A percentile compares a stretch with the other conserved stretches of the same genome.
phyloP scores from a whole-genome alignment of 2,797 vertebrate genomes.

The Calcarius lapponicus region DNA sequence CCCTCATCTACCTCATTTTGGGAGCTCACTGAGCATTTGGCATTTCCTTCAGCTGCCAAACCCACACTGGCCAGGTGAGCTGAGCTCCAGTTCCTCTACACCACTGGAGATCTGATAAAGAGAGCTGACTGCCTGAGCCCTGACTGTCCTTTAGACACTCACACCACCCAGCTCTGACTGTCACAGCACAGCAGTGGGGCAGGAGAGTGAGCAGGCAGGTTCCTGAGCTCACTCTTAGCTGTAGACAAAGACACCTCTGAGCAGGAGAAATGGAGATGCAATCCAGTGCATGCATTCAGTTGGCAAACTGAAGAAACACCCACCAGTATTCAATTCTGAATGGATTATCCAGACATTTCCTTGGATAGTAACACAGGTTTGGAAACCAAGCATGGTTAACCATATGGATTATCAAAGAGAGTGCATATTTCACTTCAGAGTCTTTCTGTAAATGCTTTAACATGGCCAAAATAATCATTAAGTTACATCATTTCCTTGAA shows the following conservation, averaged over 20 bases:
- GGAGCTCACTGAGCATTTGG: not conserved
- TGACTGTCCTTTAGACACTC: not conserved
- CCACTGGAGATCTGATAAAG: not conserved
- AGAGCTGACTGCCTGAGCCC: not conserved
- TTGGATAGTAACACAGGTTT: not conserved
- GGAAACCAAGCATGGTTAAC: not conserved
- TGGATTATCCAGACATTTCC: not conserved
- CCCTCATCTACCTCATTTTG: not conserved
- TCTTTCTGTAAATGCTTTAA: not conserved
- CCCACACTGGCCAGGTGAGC: not conserved
- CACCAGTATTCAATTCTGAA: not conserved
- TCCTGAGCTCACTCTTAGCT: not conserved
- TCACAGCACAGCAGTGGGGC: accelerated
- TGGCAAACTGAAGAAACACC: not conserved
- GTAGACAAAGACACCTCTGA: not conserved
- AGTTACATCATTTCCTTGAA: not conserved
- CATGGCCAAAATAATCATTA: not conserved
- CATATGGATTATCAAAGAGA: not conserved
- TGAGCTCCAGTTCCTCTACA: not conserved
- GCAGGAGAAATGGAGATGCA: not conserved
- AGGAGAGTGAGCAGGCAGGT: not conserved
- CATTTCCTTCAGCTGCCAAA: not conserved
- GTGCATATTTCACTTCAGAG: not conserved
- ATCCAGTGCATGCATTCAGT: not conserved
- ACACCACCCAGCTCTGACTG: not conserved